Base-by-base conservation (phyloP, 2,113 vertebrate genomes). In the Anser cygnoides region DNA sequence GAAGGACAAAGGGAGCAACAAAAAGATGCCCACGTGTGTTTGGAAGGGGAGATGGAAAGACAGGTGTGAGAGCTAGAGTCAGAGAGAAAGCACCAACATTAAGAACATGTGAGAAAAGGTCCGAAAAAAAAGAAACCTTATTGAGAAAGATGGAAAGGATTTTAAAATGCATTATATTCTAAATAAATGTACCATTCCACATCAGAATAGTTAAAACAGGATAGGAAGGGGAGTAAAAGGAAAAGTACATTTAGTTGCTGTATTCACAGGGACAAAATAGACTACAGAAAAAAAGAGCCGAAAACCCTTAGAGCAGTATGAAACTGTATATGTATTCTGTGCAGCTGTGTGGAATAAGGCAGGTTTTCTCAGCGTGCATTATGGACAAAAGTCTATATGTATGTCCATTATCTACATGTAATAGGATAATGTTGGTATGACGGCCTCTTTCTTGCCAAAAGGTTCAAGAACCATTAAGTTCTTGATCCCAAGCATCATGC, bases 71-170 rank as follows among this genome's bases (percentile, higher is more conserved):
- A 68, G 41, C 43, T 76, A 88, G 54, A 93, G 13, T 76, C 66
- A 65, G 72, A 78, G 9, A 50, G 23, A 74, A 80, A 78, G 35
- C 4, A 6, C 28, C 0, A 0, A 35, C 62, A 63, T 0, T 65
- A 35, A 28, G 12, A 87, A 6, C 39, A 12, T 59, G 15, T 72
- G 31, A 81, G 26, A 31, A 63, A 68, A 61, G 54, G 57, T n/a
- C 0, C 11, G 19, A 14, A 18, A 10, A 26, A 39, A 41, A 23
- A 35, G 8, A 58, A 75, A 10, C 7, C 1, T 9, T 57, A n/a
- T 50, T 35, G 9, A 84, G 62, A 77, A 43, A 72, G 78, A 87
- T 81, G 5, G 33, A 84, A 12, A 74, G 3, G 19, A 43, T 61
- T 80, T 80, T 39, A 58, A 78, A 70, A 84, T 71, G 15, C 28